Percentiles rank a stretch among this genome's conserved stretches.
These are phyloP conservation scores for Halocaridina rubra DNA, from an alignment of 2,888 invertebrate genomes.

Conservation along the genomic window DNA sequence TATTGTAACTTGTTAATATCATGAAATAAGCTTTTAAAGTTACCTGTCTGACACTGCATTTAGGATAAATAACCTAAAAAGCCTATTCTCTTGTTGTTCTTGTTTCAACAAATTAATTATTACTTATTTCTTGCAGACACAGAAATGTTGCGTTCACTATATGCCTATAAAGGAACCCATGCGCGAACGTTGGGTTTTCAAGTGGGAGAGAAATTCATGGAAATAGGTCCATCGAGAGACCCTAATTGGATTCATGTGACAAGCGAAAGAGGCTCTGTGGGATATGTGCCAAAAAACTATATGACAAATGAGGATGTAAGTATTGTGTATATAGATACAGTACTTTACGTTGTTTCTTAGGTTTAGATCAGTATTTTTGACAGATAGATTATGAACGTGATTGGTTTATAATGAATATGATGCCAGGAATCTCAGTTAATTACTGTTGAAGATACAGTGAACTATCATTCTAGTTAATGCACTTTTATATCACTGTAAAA, in stretches of 20 bases:
- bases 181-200: conserved; percentile 46
- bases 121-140: background rate
- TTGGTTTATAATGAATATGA: too few species aligned
- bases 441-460: too few species aligned
- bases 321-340: background rate
- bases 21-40: too few species aligned
- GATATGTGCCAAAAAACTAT: conserved; percentile 59
- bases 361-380: too few species aligned
- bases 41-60: too few species aligned
- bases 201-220: conserved; percentile 42
- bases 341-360: too few species aligned
- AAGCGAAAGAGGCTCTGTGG: conserved; percentile 41
- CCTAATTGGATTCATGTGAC: conserved; percentile 59
- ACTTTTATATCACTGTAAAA: too few species aligned
- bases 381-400: too few species aligned
- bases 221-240: conserved; percentile 46
- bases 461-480: too few species aligned
- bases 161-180: conserved; percentile 45
- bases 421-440: too few species aligned
- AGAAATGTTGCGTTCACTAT: conserved; percentile 38
- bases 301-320: conserved; percentile 43
- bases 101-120: background rate
- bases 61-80: too few species aligned
- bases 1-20: too few species aligned
- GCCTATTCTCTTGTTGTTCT: background rate